Evolutionary conservation across 1,140 invertebrate species (phyloP), one percentile per base, ranked within the genome.

Genomic region (Zaprionus kolodkinae): DNA sequence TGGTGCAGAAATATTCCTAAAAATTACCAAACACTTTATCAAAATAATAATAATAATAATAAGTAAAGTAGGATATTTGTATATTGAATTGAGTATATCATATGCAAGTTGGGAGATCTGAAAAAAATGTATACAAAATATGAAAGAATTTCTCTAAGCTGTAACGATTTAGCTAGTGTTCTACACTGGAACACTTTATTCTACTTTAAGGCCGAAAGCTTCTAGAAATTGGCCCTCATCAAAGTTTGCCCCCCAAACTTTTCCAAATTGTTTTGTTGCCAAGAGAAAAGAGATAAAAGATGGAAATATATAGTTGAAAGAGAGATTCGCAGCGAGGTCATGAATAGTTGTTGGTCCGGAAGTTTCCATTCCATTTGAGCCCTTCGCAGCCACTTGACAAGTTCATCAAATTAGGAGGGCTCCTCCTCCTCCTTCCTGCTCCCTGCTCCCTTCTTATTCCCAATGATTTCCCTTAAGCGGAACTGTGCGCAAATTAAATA

Each of bases 321-420:
- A 30, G 21, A 61, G 59, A 45, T 33, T 30, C 33, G 38, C 38
- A 27, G 13, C 27, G 2, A 61, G 25, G 25, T 4, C 9, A 6
- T 54, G 52, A 40, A 72, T 80, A 81, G 59, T 80, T 80, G 59
- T 80, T 80, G 30, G 36, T 59, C 62, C 27, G 59, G 65, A 25
- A 71, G 60, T 76, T 80, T 45, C 64, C 21, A 27, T n/a, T 10
- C 12, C 45, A 52, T 66, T 45, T 17, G 33, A 9, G 57, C 21
- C 10, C 21, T 25, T 56, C 15, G 38, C 57, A 57, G 21, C 50
- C 78, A 80, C 78, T 80, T 76, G 72, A 75, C 66, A 74, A 70
- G 50, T 76, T 76, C 78, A 80, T 80, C 78, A 80, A 80, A 80
- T 80, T 76, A 72, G 57, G 66, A 66, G n/a, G 33, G 21, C 21